These are phyloP conservation scores for Bedellia somnulentella DNA, from an alignment of 2,888 invertebrate species.

Conservation along the genomic window DNA sequence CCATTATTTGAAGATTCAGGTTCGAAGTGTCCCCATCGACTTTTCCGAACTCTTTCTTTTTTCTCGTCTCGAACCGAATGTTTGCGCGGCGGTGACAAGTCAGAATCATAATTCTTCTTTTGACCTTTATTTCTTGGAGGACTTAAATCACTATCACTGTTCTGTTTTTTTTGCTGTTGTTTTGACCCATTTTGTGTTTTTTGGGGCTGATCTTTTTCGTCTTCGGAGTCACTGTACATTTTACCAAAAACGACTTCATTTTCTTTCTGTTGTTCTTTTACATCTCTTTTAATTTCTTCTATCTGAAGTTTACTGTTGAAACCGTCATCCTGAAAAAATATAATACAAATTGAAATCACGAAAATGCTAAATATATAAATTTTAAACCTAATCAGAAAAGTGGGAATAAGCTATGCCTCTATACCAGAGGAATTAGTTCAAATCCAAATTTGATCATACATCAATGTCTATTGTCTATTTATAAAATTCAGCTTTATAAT, in stretches of 20 bases:
- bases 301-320: slow-evolving; percentile 46
- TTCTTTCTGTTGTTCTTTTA: slow-evolving; percentile 38
- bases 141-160: slow-evolving; percentile 34
- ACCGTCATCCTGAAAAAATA: slow-evolving; percentile 37
- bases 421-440: too few relatives aligned
- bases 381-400: too few relatives aligned
- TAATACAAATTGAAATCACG: neutral
- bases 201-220: slow-evolving; percentile 25
- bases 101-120: slow-evolving; percentile 13
- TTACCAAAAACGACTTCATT: slow-evolving; percentile 47
- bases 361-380: neutral
- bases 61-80: neutral
- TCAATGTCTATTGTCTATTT: too few relatives aligned
- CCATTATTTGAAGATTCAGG: neutral
- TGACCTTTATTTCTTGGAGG: slow-evolving; percentile 22
- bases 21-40: slow-evolving; percentile 4
- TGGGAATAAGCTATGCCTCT: too few relatives aligned
- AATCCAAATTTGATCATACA: too few relatives aligned
- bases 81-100: slow-evolving; percentile 13
- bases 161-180: neutral
- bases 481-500: too few relatives aligned
- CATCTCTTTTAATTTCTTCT: slow-evolving; percentile 38
- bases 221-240: slow-evolving; percentile 54
- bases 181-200: slow-evolving; percentile 11
- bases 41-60: slow-evolving; percentile 4